A percentile compares a stretch with the other conserved stretches of the same genome.
Evolutionary conservation across 37 sponge, comb jelly and placozoan species (phyloP).

Genomic region (Chondrilla cf. caribensis): DNA sequence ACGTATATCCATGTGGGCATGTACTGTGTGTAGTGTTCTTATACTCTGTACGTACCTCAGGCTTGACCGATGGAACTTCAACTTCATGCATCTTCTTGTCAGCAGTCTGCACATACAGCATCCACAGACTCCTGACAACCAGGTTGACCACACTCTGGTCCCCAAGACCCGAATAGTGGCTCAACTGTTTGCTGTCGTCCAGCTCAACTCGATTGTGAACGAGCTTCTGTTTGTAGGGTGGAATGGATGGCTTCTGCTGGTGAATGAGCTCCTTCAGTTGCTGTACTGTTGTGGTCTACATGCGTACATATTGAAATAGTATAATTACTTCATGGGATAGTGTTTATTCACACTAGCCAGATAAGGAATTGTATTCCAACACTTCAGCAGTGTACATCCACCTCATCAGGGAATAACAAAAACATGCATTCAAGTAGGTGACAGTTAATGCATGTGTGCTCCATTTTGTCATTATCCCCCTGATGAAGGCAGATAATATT

Average conservation of each 20-base stretch:
- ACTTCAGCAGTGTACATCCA: too few species aligned
- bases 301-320: neutral
- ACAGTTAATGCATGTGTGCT: too few species aligned
- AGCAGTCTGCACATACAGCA: conserved; percentile 38
- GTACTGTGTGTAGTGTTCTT: too few species aligned
- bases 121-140: conserved; percentile 25
- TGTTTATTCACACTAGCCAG: too few species aligned
- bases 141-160: conserved; percentile 25
- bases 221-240: conserved; percentile 46
- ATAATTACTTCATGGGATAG: neutral
- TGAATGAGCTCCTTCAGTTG: conserved; percentile 43
- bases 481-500: too few species aligned
- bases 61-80: conserved; percentile 44
- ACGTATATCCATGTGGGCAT: too few species aligned
- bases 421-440: too few species aligned
- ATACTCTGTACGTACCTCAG: conserved; percentile 49
- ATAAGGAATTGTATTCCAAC: neutral
- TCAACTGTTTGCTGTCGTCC: conserved; percentile 13
- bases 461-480: too few species aligned
- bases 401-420: too few species aligned
- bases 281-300: conserved; percentile 33
- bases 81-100: conserved; percentile 44
- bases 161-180: conserved; percentile 8
- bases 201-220: neutral
- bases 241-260: neutral